Percentiles rank a stretch among this genome's conserved stretches.
phyloP scores from a whole-genome alignment of 1,140 invertebrate species.

The Manduca sexta region DNA sequence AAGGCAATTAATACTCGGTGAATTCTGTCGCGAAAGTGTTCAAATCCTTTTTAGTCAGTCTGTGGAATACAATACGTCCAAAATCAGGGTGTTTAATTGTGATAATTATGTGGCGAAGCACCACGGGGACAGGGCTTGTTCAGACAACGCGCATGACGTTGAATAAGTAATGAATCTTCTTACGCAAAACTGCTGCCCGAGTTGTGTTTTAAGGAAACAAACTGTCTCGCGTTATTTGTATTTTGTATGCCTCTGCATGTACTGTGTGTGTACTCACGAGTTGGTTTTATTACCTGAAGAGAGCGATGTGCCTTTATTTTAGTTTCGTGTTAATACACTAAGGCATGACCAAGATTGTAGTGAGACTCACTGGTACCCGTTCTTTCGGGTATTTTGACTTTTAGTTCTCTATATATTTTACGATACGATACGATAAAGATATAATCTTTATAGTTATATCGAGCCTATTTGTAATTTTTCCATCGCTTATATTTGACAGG shows the following conservation, averaged over 20 bases:
- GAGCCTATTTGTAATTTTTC: too few species aligned
- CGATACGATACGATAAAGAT: too few species aligned
- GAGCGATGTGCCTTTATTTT: too few species aligned
- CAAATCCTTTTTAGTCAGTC: conserved; percentile 6
- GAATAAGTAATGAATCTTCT: conserved; percentile 50
- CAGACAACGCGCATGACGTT: conserved; percentile 40
- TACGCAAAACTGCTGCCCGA: conserved; percentile 14
- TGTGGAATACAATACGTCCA: conserved; percentile 13
- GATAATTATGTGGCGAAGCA: conserved; percentile 45
- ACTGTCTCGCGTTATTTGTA: conserved; percentile 2
- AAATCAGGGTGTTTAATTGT: conserved; percentile 47
- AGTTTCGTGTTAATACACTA: too few species aligned
- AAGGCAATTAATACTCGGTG: conserved; percentile 16
- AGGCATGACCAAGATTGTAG: too few species aligned
- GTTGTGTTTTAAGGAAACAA: conserved; percentile 27
- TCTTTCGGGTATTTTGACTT: too few species aligned
- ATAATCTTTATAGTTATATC: too few species aligned
- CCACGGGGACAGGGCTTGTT: conserved; percentile 21
- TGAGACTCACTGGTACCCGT: too few species aligned
- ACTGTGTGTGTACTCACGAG: too few species aligned
- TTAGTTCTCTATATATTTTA: too few species aligned
- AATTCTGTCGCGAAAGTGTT: conserved; percentile 14
- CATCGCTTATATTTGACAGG: too few species aligned
- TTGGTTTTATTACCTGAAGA: too few species aligned
- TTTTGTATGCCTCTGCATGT: background rate